Evolutionary conservation across 2,888 invertebrate species (phyloP), one percentile per base, ranked within the genome.

Genomic region (Electrophaes corylata): DNA sequence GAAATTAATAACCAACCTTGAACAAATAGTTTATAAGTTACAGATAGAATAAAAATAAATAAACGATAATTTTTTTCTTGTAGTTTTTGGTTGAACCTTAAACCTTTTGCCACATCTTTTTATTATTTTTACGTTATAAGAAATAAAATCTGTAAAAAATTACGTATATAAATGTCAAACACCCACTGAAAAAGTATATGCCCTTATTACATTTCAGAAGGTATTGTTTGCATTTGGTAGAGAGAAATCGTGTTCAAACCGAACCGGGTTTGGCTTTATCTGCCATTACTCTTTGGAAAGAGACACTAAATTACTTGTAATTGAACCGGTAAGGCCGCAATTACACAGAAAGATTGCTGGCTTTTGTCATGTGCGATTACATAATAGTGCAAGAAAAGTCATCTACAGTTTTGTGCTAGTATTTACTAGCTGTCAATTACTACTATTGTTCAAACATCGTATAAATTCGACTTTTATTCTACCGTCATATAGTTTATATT

Each of bases 211-310:
- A 52, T 35, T 18, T 46, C 12, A 4, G 19, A 12, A 20, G 8
- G 12, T 33, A 63, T 54, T n/a, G 55, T 73, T 73, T 69, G n/a
- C 55, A 56, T 62, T 64, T 67, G 64, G 57, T 65, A 68, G 64
- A 69, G 62, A 60, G 69, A 72, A 69, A 71, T 70, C 69, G 69
- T 64, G 57, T 59, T 68, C 66, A 67, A 64, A 65, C 65, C 68
- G 47, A 69, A 74, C 71, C 57, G 35, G 61, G 45, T 66, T 66
- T 69, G 20, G 18, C 66, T 67, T 62, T 75, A 69, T 73, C 73
- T 55, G 57, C 52, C 62, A 54, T 65, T 67, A 68, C 68, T 62
- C 61, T 66, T 66, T 54, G 60, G 69, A 74, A 62, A 62, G 70
- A 64, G 66, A 71, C 57, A 53, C 46, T 60, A 48, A 53, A 72